Base-by-base conservation (phyloP, 1,140 invertebrate genomes). In the Drosophila prosaltans region DNA sequence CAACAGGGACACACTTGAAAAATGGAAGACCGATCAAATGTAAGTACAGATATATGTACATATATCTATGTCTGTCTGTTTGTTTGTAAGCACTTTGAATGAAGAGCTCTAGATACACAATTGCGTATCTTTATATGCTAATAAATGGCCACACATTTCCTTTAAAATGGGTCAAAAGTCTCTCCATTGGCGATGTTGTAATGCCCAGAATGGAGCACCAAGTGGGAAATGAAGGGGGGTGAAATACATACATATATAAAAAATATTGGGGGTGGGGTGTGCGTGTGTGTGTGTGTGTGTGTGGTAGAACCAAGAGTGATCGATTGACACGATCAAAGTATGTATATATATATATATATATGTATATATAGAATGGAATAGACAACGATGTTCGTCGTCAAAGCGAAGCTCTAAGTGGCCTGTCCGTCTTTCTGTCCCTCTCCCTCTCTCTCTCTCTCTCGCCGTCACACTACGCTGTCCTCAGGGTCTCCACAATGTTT, bases 81-180 rank as follows among this genome's bases (percentile, higher is more conserved):
- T 36, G 6, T 36, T 6, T 72, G 48, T 61, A 43, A 58, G 66
- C 54, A 62, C 36, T n/a, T 10, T 51, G 55, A 58, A 58, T 63
- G 21, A 51, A 51, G 45, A 51, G 45, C 45, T 51, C 45, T 51
- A 78, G 72, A 85, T 78, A 76, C 55, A 88, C 83, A 86, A 86
- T 80, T 88, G 83, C 77, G 76, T 86, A 86, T 86, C 83, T 86
- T 86, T 86, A 86, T 86, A 86, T 86, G 83, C 83, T 82, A 88
- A 86, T 88, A 88, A 86, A 86, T 88, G 80, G 84, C 78, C 74
- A 59, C 72, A 76, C 74, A 86, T 86, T 86, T 91, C 69, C 79
- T 78, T 75, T 78, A 59, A 92, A 92, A 91, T 92, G 75, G 91
- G 91, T 91, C 91, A 92, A 92, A 92, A 92, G 91, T 90, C 84